phyloP scores from a whole-genome alignment of 2,888 invertebrate genomes.

The Hipparchia semele region DNA sequence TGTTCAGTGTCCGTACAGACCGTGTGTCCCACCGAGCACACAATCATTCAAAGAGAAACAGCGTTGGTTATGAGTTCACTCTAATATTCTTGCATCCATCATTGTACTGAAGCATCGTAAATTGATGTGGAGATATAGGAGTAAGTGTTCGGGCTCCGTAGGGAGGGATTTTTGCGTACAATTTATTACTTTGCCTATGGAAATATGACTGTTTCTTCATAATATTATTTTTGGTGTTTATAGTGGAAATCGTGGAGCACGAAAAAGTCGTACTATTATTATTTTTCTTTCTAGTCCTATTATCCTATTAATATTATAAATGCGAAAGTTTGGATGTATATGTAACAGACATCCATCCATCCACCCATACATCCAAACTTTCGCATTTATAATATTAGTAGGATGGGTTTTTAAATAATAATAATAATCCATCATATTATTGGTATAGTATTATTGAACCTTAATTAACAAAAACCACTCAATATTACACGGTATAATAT shows the following conservation, averaged over 20 bases:
- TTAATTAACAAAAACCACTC: too few relatives aligned
- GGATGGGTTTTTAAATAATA: too few relatives aligned
- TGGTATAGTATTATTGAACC: too few relatives aligned
- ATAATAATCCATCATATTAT: too few relatives aligned
- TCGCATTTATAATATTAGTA: too few relatives aligned
- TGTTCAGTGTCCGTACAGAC: background rate
- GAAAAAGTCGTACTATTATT: background rate
- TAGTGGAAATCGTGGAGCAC: background rate
- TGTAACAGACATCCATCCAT: too few relatives aligned
- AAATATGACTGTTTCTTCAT: conserved; percentile 4
- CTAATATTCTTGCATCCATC: conserved; percentile 58
- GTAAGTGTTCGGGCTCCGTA: conserved; percentile 13
- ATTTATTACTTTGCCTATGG: conserved; percentile 12
- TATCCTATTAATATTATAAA: too few relatives aligned
- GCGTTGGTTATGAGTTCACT: conserved; percentile 59
- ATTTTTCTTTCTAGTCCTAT: too few relatives aligned
- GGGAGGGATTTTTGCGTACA: conserved; percentile 11
- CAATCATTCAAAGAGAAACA: conserved; percentile 47
- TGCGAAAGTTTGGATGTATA: too few relatives aligned
- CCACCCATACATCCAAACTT: too few relatives aligned
- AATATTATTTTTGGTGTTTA: conserved; percentile 1
- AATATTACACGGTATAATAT: too few relatives aligned
- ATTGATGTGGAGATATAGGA: conserved; percentile 23
- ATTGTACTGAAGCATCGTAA: conserved; percentile 46
- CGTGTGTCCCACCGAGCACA: conserved; percentile 11